Base-by-base conservation (phyloP, 2,888 invertebrate genomes). In the Endotricha flammealis region DNA sequence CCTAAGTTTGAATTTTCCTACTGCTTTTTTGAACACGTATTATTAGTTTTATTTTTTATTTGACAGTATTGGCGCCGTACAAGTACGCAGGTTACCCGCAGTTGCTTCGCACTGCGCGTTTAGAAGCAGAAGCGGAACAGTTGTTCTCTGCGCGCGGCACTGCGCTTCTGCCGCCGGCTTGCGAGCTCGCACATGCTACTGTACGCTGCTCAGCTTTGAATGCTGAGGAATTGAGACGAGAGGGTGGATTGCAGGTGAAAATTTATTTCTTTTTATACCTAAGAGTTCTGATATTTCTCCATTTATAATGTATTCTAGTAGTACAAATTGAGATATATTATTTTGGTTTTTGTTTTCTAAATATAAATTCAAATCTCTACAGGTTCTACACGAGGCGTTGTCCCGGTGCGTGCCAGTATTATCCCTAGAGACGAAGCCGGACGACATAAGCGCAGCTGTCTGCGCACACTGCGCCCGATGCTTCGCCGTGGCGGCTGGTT, bases 31-130 rank as follows among this genome's bases (percentile, higher is more conserved):
- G 10, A 2, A 2, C 30, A 14, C 29, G 4, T 37, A 1, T 1
- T 28, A 12, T 12, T 5, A 5, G 17, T n/a, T 6, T 20, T 28
- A 3, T 29, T 10, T 2, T 13, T 7, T 24, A 13, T 22, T 39
- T 27, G 68, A 9, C 68, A 94, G 96, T 95, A 42, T 85, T 99
- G 23, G 91, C 94, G 36, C 98, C 98, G 0, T 99, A 98, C 86
- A 99, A 99, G 75, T 99, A 99, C 85, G 97, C 99, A 38, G 99
- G 99, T 7, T 99, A 99, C 87, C 97, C 97, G 0, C 97, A 97
- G 82, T 88, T 99, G 12, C 95, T 99, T 33, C 95, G 96, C 76
- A 99, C 99, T 2, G 97, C 99, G 47, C 91, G 93, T 48, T 81
- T 98, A 69, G 99, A 99, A 80, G 96, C 97, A 0, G 92, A 92